Base-by-base conservation (phyloP, 2,797 vertebrate genomes). In the Danio aesculapii region DNA sequence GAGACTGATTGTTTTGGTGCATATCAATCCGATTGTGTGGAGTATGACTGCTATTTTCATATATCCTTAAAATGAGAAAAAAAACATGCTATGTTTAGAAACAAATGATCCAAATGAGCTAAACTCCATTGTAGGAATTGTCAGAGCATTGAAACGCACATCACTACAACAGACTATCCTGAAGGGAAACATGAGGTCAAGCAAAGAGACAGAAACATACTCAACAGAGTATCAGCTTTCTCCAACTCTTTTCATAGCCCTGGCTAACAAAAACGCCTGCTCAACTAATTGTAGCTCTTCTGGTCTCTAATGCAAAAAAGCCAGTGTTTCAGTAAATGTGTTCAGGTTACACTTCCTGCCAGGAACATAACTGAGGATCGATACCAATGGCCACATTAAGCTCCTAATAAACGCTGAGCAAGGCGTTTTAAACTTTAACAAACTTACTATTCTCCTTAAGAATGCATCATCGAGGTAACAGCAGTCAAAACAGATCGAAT, bases 321-420 rank as follows among this genome's bases (percentile, higher is more conserved):
- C 30, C 43, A 63, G 69, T 69, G 69, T 83, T 85, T 85, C 71
- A 78, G 79, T 70, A 85, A 82, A 86, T 83, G 75, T 53, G 63
- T 82, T 83, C 66, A 82, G 49, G 76, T 84, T 84, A 81, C 76
- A 78, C 55, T 75, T 81, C 69, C 80, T 73, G 57, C 66, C 44
- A 75, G 63, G 67, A 86, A 63, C 47, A 47, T 62, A 58, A 44
- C 73, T 43, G 4, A 59, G 30, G 79, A 86, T 88, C 85, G 74
- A 86, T 88, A 80, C 9, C 46, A 61, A 82, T 55, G 77, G 76
- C n/a, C 59, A 53, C 79, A 86, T 84, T 83, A 80, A 81, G 69
- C 43, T 8, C 68, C 43, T 83, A 30, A 67, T 81, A 53, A 82
- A 77, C 81, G 81, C 83, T 84, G 75, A 84, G 79, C 62, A 81